Evolutionary conservation across 2,888 invertebrate genomes (phyloP).

Genomic region (Tuta absoluta): DNA sequence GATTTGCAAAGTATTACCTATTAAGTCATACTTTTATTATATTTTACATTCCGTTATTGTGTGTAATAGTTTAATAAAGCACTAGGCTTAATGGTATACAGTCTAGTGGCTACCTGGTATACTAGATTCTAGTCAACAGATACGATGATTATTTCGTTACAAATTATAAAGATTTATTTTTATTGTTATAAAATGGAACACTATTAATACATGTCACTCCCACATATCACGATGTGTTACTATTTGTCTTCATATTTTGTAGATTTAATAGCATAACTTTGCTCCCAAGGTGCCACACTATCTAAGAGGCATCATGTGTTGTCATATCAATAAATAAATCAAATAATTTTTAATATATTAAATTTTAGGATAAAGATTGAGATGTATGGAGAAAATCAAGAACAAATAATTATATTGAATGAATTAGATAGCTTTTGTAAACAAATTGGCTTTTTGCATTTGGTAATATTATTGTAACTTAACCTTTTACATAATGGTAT

Average conservation of each 20-base stretch:
- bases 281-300: slow-evolving; percentile 61
- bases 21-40: not conserved
- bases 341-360: slow-evolving; percentile 13
- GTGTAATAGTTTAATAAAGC: slow-evolving; percentile 16
- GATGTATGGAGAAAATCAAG: not conserved
- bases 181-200: slow-evolving; percentile 35
- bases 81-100: slow-evolving; percentile 8
- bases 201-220: slow-evolving; percentile 57
- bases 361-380: slow-evolving; percentile 2
- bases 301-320: slow-evolving; percentile 44
- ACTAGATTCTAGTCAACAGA: slow-evolving; percentile 10
- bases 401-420: slow-evolving; percentile 22
- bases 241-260: slow-evolving; percentile 4
- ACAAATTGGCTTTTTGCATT: slow-evolving; percentile 48
- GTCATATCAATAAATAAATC: slow-evolving; percentile 39
- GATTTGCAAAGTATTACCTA: not conserved
- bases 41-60: slow-evolving; percentile 12
- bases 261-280: slow-evolving; percentile 24
- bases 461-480: slow-evolving; percentile 20
- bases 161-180: slow-evolving; percentile 6
- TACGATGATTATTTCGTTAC: slow-evolving; percentile 11
- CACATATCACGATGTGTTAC: slow-evolving; percentile 54
- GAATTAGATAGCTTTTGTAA: slow-evolving; percentile 55
- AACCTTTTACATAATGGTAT: slow-evolving; percentile 5
- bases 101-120: no score